A percentile compares a stretch with the other conserved stretches of the same genome.
phyloP scores from a whole-genome alignment of 2,888 invertebrate genomes.

The Drosophila ezoana region DNA sequence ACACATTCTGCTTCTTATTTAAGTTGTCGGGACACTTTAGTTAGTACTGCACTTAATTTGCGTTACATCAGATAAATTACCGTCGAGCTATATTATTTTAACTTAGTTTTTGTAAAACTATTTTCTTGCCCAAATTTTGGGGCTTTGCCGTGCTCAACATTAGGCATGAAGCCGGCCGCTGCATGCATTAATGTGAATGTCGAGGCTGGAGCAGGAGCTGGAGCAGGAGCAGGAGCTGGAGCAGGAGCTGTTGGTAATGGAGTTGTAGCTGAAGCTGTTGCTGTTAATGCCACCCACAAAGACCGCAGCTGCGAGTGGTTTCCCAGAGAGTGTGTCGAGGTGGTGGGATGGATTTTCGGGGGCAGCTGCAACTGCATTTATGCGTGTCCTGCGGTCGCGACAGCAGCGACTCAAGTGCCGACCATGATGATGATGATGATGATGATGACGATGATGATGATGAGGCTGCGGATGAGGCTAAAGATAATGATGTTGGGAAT shows the following conservation, averaged over 20 bases:
- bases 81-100: neutral
- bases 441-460: slow-evolving; percentile 7
- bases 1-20: too few species aligned
- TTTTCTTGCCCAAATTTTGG: slow-evolving; percentile 1
- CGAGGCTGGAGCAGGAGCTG: neutral
- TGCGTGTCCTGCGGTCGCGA: slow-evolving; percentile 51
- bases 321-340: neutral
- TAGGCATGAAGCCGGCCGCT: slow-evolving; percentile 21
- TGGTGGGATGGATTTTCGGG: neutral
- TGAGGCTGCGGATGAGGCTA: neutral
- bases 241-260: neutral
- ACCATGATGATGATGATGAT: slow-evolving; percentile 13
- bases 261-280: slow-evolving; percentile 6
- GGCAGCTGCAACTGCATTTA: slow-evolving; percentile 43
- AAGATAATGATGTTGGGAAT: slow-evolving; percentile 10
- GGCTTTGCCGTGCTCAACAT: slow-evolving; percentile 24
- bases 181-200: slow-evolving; percentile 25
- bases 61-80: slow-evolving; percentile 2
- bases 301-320: slow-evolving; percentile 42
- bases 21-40: too few species aligned
- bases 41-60: too few species aligned
- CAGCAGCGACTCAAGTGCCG: slow-evolving; percentile 39
- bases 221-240: neutral
- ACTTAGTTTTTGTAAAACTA: neutral
- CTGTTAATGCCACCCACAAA: slow-evolving; percentile 15